Evolutionary conservation across 2,113 vertebrate genomes (phyloP).

Genomic region (Eptesicus fuscus): DNA sequence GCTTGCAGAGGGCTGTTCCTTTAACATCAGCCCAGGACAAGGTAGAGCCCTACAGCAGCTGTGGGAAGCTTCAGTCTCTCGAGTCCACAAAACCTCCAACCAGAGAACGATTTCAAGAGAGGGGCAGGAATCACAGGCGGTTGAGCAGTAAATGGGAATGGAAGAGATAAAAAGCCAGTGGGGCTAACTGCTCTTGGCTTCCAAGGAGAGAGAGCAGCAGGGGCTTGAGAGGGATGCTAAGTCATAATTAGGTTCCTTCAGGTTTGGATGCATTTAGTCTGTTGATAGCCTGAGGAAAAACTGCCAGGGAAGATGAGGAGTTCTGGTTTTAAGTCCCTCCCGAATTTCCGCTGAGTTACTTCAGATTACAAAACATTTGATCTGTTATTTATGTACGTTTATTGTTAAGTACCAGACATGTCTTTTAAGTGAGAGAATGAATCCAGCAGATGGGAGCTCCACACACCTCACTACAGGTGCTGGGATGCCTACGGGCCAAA

Average conservation of each 20-base stretch:
- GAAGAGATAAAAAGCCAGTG: neutral
- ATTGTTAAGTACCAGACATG: neutral
- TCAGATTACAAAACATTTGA: neutral
- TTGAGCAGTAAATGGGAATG: neutral
- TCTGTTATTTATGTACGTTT: neutral
- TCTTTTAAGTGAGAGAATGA: neutral
- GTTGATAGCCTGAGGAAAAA: neutral
- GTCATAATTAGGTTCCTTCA: neutral
- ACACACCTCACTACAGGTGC: neutral
- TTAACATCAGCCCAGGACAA: neutral
- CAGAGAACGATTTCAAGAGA: neutral
- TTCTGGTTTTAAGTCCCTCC: neutral
- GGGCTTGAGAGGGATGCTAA: neutral
- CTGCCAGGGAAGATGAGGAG: neutral
- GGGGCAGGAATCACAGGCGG: neutral
- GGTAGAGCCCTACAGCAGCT: neutral
- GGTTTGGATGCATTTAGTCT: neutral
- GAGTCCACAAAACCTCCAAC: neutral
- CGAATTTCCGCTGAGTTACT: neutral
- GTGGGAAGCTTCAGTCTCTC: neutral
- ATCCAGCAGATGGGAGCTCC: neutral
- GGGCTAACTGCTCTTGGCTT: neutral
- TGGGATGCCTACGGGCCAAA: neutral
- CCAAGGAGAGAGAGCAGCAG: neutral
- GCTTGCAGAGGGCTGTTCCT: neutral